phyloP scores from a whole-genome alignment of 2,797 vertebrate genomes.

The Sebastes hubbsi region DNA sequence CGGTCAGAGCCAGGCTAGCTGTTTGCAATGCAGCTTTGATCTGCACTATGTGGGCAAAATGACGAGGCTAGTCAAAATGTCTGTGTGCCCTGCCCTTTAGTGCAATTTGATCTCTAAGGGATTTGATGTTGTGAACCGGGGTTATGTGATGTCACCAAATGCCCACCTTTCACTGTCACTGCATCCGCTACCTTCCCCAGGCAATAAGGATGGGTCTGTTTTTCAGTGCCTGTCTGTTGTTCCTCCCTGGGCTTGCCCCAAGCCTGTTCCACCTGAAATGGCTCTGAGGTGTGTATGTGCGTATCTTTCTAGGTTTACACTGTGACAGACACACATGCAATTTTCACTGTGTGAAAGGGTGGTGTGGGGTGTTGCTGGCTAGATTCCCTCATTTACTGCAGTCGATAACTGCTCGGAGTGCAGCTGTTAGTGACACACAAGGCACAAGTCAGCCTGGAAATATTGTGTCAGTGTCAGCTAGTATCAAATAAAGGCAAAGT shows the following conservation, averaged over 20 bases:
- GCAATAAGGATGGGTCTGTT: conserved; percentile 7
- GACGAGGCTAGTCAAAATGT: neutral
- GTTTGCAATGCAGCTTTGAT: neutral
- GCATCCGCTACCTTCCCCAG: conserved; percentile 4
- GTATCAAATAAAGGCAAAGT: conserved; percentile 4
- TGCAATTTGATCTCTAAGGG: conserved; percentile 20
- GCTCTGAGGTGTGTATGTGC: conserved; percentile 1
- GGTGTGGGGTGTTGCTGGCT: conserved; percentile 20
- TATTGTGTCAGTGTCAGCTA: neutral
- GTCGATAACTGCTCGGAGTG: conserved; percentile 3
- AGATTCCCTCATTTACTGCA: conserved; percentile 17
- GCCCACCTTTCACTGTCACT: conserved; percentile 31
- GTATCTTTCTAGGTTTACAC: neutral
- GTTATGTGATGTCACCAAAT: conserved; percentile 14
- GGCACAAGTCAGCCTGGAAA: neutral
- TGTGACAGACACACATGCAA: neutral
- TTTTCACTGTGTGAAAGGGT: conserved; percentile 27
- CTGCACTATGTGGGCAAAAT: neutral
- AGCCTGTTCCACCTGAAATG: conserved; percentile 29
- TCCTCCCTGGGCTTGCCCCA: conserved; percentile 13
- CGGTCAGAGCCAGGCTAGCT: neutral
- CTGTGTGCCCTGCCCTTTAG: conserved; percentile 10
- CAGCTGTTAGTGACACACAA: neutral
- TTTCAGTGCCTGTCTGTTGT: conserved; percentile 17
- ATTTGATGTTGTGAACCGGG: conserved; percentile 15